A percentile compares a stretch with the other conserved stretches of the same genome.
Conservation (phyloP, 2,797 vertebrate species). For the Danio tinwini region DNA sequence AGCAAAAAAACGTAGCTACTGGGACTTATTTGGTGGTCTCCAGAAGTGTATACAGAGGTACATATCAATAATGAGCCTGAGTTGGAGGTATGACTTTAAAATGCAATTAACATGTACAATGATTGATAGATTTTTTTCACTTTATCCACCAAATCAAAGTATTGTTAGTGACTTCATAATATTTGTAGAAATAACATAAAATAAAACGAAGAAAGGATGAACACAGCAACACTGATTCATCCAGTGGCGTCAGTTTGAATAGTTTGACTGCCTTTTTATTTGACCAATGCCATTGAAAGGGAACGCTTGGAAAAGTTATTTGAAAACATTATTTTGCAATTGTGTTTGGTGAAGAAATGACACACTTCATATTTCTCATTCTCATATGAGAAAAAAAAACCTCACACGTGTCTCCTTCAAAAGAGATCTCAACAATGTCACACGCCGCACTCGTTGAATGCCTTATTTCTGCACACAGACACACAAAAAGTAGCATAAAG, state of each 20-base stretch:
- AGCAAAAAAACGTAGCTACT: too few species aligned
- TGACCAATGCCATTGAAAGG: background rate
- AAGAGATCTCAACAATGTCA: constrained; percentile 25
- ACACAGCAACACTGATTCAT: background rate
- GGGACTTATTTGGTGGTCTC: too few species aligned
- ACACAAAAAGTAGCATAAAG: background rate
- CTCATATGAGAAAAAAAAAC: background rate
- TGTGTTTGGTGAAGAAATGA: constrained; percentile 23
- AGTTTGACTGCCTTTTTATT: background rate
- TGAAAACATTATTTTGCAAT: constrained; percentile 20
- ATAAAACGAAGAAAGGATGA: background rate
- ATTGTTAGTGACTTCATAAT: background rate
- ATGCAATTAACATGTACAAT: too few species aligned
- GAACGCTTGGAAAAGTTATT: background rate
- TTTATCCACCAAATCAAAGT: background rate
- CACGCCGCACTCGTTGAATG: constrained; percentile 9
- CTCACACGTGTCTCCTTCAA: constrained; percentile 11
- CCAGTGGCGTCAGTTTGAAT: background rate
- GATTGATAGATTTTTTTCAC: background rate
- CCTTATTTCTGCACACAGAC: background rate
- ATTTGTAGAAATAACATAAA: background rate
- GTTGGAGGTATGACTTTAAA: too few species aligned
- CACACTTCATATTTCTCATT: constrained; percentile 8
- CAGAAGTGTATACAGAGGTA: too few species aligned
- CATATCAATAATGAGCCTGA: too few species aligned